phyloP scores from a whole-genome alignment of 2,113 vertebrate genomes.

The Sarotherodon lohbergeri region DNA sequence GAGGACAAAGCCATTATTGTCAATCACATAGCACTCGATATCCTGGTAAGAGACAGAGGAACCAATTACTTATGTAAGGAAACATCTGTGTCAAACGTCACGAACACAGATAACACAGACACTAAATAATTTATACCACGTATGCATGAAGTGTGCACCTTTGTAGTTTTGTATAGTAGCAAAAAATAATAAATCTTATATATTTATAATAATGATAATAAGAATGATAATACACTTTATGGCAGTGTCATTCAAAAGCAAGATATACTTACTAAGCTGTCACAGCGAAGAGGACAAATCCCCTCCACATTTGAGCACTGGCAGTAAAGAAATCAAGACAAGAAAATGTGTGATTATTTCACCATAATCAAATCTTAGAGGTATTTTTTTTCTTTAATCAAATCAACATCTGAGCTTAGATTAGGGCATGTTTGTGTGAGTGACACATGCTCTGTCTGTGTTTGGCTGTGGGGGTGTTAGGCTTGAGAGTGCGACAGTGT shows the following conservation, averaged over 20 bases:
- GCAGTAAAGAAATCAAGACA: not conserved
- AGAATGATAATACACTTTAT: not conserved
- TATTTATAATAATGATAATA: not conserved
- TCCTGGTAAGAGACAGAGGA: conserved; percentile 43
- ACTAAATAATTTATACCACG: not conserved
- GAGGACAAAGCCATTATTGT: conserved; percentile 69
- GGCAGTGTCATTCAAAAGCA: not conserved
- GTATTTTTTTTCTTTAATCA: not conserved
- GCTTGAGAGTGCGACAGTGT: not conserved
- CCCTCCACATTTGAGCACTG: conserved; percentile 59
- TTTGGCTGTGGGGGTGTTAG: not conserved
- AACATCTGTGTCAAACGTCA: not conserved
- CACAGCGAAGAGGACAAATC: conserved; percentile 62
- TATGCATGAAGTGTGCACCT: not conserved
- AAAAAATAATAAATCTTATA: not conserved
- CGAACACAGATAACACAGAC: not conserved
- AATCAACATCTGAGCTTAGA: not conserved
- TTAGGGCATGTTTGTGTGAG: not conserved
- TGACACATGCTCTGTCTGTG: not conserved
- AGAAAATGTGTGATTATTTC: not conserved
- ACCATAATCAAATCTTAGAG: not conserved
- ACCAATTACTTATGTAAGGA: not conserved
- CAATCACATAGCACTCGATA: conserved; percentile 62
- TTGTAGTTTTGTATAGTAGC: not conserved
- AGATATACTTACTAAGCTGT: conserved; percentile 51